These are phyloP conservation scores for Brachycybe producta DNA, from an alignment of 2,888 invertebrate species.

Conservation along the genomic window DNA sequence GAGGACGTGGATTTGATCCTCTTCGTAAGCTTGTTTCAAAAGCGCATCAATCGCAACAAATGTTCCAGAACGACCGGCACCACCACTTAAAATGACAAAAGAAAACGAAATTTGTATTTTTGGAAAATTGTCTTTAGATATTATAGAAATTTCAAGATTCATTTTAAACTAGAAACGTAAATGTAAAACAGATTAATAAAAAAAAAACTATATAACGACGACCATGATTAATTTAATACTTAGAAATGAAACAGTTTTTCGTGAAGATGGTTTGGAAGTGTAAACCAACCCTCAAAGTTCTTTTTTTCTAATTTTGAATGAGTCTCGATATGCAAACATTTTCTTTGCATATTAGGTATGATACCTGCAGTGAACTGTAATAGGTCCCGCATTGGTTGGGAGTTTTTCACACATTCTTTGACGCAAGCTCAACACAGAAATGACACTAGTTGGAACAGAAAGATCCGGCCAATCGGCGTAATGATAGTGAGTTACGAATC, in stretches of 20 bases:
- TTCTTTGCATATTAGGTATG: no score
- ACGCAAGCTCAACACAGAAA: conserved; percentile 85
- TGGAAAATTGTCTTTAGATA: no score
- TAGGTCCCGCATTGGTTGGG: conserved; percentile 60
- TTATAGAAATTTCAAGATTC: neutral
- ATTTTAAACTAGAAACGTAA: neutral
- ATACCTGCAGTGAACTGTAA: conserved; percentile 95
- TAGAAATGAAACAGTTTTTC: no score
- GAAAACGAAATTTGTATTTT: no score
- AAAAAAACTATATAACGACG: no score
- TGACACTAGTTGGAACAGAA: conserved; percentile 78
- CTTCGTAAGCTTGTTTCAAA: conserved; percentile 82
- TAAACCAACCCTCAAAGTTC: no score
- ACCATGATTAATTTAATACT: no score
- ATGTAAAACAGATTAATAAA: no score
- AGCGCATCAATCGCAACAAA: conserved; percentile 93
- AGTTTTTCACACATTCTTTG: conserved; percentile 79
- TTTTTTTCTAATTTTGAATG: no score
- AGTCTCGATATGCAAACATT: no score
- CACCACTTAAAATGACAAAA: conserved; percentile 79
- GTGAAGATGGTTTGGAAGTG: no score
- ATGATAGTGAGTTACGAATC: conserved; percentile 86
- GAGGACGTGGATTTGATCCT: conserved; percentile 78
- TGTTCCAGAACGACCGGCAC: conserved; percentile 90
- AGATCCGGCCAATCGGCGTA: conserved; percentile 97